Evolutionary conservation across 2,888 invertebrate genomes (phyloP).

Genomic region (Amphipyra berbera): DNA sequence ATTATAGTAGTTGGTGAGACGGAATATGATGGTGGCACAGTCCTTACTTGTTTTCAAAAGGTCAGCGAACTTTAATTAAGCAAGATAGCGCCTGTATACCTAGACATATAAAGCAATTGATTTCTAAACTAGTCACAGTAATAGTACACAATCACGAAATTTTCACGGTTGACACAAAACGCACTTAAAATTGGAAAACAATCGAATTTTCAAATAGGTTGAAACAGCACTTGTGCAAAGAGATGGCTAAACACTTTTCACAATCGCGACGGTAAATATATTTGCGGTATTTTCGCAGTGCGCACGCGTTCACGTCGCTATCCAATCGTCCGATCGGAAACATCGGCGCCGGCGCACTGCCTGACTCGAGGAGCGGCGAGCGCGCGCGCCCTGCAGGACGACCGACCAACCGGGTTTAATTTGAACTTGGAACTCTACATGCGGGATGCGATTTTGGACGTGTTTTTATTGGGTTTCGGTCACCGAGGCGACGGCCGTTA

Average conservation of each 20-base stretch:
- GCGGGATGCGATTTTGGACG: constrained; percentile 77
- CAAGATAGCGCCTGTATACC: constrained; percentile 57
- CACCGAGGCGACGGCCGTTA: constrained; percentile 69
- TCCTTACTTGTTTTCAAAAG: constrained; percentile 45
- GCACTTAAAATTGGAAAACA: constrained; percentile 39
- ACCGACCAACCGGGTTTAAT: constrained; percentile 70
- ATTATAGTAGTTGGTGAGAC: constrained; percentile 18
- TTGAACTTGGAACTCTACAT: constrained; percentile 79
- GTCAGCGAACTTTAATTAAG: constrained; percentile 70
- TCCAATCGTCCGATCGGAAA: constrained; percentile 81
- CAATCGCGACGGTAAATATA: constrained; percentile 53
- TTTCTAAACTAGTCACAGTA: constrained; percentile 60
- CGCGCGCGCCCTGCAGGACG: constrained; percentile 64
- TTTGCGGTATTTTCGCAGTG: constrained; percentile 71
- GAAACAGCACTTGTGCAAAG: constrained; percentile 61
- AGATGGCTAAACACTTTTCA: constrained; percentile 55
- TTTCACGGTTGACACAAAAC: constrained; percentile 54
- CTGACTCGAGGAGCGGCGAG: constrained; percentile 46
- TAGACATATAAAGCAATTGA: constrained; percentile 61
- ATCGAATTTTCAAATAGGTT: constrained; percentile 22
- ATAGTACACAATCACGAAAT: constrained; percentile 65
- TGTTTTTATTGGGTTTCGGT: constrained; percentile 78
- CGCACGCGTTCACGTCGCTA: constrained; percentile 70
- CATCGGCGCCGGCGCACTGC: constrained; percentile 83
- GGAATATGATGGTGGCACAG: constrained; percentile 37